phyloP scores from a whole-genome alignment of 2,888 invertebrate species.

The Bembecia ichneumoniformis region DNA sequence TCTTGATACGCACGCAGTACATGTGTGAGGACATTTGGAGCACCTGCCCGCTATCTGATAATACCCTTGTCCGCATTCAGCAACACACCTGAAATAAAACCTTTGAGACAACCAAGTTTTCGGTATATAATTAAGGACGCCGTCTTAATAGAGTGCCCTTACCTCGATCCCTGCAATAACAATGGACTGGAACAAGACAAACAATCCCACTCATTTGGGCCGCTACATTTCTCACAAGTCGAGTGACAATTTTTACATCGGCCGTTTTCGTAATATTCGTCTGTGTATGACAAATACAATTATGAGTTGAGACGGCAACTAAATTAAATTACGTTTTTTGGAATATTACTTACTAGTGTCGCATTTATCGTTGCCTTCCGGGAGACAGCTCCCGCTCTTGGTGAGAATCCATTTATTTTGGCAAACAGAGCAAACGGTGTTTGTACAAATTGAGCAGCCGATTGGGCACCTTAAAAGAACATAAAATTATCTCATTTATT shows the following conservation, averaged over 20 bases:
- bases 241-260: conserved; percentile 87
- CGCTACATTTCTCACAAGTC: conserved; percentile 87
- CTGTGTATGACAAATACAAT: conserved; percentile 53
- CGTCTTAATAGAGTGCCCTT: conserved; percentile 5
- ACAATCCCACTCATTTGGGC: conserved; percentile 83
- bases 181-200: conserved; percentile 82
- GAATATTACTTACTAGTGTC: conserved; percentile 75
- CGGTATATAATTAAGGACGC: neutral
- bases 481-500: conserved; percentile 2
- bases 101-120: neutral
- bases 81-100: conserved; percentile 75
- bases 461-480: conserved; percentile 73
- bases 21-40: conserved; percentile 84
- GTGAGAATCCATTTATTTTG: conserved; percentile 81
- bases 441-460: conserved; percentile 83
- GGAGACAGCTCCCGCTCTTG: conserved; percentile 81
- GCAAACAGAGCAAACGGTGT: conserved; percentile 81
- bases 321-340: conserved; percentile 15
- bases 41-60: conserved; percentile 83
- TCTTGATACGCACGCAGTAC: conserved; percentile 82
- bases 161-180: conserved; percentile 77
- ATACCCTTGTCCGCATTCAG: conserved; percentile 83
- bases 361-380: conserved; percentile 81
- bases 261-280: conserved; percentile 81
- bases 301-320: neutral